Percentiles rank a stretch among this genome's conserved stretches.
Evolutionary conservation across 2,888 invertebrate genomes (phyloP).

Genomic region (Nomada goodeniana): DNA sequence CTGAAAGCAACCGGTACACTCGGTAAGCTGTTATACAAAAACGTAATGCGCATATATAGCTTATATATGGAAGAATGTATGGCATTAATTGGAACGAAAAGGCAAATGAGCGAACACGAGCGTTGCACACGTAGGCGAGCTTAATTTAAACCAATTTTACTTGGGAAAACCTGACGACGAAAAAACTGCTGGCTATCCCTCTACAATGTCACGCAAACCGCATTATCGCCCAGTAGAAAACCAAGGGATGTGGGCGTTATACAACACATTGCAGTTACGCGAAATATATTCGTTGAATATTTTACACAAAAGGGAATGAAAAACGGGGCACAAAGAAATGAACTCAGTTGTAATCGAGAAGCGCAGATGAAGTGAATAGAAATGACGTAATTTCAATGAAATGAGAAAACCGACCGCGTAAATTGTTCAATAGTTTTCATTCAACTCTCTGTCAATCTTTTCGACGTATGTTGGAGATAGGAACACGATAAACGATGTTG

Average conservation of each 20-base stretch:
- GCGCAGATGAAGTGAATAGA: conserved; percentile 20
- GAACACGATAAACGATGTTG: background rate
- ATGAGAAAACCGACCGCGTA: conserved; percentile 41
- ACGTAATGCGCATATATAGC: background rate
- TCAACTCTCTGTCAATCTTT: background rate
- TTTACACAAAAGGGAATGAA: background rate
- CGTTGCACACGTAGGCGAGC: conserved; percentile 7
- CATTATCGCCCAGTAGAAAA: conserved; percentile 16
- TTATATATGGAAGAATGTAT: background rate
- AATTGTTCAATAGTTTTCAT: conserved; percentile 9
- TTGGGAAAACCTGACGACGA: background rate
- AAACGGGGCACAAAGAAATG: background rate
- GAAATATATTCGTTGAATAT: background rate
- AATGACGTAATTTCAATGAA: conserved; percentile 35
- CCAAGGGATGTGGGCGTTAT: background rate
- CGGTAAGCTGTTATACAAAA: background rate
- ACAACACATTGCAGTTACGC: conserved; percentile 7
- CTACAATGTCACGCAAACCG: conserved; percentile 8
- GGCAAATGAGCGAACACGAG: conserved; percentile 13
- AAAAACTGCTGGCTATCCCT: conserved; percentile 16
- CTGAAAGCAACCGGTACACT: background rate
- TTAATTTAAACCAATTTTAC: conserved; percentile 32
- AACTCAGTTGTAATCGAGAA: conserved; percentile 10
- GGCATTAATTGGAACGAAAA: conserved; percentile 31
- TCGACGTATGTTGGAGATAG: background rate